Conservation (phyloP, 2,888 invertebrate species). For the Microplitis deprimator region DNA sequence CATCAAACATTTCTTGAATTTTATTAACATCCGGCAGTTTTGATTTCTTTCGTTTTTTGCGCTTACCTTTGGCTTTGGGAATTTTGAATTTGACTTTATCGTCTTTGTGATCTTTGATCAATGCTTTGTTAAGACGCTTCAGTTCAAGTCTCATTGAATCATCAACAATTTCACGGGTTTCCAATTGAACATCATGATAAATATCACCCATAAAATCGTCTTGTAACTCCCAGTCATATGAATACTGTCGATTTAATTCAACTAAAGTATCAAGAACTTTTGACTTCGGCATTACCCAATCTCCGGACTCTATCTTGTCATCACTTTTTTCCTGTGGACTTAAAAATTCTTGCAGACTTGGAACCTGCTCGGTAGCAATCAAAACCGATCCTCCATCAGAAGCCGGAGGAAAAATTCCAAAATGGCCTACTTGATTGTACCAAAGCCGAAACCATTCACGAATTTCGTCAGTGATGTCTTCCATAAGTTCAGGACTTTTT, state of each 20-base stretch:
- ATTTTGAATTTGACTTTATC: constrained; percentile 48
- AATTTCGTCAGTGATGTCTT: constrained; percentile 84
- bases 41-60: constrained; percentile 72
- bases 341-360: too few species aligned
- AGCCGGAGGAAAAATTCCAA: constrained; percentile 82
- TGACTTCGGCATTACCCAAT: constrained; percentile 63
- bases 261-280: constrained; percentile 50
- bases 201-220: constrained; percentile 72
- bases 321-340: too few species aligned
- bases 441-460: constrained; percentile 82
- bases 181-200: constrained; percentile 77
- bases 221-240: constrained; percentile 75
- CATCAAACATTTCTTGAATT: constrained; percentile 80
- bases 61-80: constrained; percentile 49
- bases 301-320: background rate
- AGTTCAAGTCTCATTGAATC: constrained; percentile 77
- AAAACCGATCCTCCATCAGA: constrained; percentile 81
- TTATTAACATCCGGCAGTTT: constrained; percentile 77
- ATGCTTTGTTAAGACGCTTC: constrained; percentile 73
- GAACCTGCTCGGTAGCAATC: constrained; percentile 74
- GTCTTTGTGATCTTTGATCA: constrained; percentile 70
- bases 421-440: constrained; percentile 75
- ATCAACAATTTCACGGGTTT: constrained; percentile 81
- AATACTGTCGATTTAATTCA: constrained; percentile 68
- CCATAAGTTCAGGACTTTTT: constrained; percentile 75